Percentiles rank a stretch among this genome's conserved stretches.
Evolutionary conservation across 2,888 invertebrate genomes (phyloP).

Genomic region (Hirtodrosophila cameraria): DNA sequence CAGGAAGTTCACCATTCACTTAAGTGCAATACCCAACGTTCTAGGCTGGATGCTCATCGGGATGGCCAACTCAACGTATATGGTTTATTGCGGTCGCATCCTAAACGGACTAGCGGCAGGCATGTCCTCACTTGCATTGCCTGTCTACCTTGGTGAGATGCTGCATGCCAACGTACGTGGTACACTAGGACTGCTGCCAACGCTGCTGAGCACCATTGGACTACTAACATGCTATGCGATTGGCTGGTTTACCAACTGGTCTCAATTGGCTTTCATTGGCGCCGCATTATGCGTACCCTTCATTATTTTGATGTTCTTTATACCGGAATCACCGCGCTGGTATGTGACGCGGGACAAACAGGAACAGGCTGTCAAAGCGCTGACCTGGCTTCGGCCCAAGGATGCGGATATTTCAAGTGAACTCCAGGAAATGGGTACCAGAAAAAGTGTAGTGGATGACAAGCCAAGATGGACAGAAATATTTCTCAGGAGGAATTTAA

Average conservation of each 20-base stretch:
- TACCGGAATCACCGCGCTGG: conserved; percentile 93
- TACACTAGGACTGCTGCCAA: conserved; percentile 91
- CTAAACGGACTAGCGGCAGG: conserved; percentile 84
- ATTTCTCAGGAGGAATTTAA: conserved; percentile 85
- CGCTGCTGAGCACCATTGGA: conserved; percentile 91
- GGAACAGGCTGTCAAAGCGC: conserved; percentile 87
- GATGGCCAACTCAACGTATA: conserved; percentile 86
- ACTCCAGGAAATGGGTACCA: conserved; percentile 82
- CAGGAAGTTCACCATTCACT: conserved; percentile 85
- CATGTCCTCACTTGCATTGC: conserved; percentile 90
- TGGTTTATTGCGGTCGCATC: conserved; percentile 55
- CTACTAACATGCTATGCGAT: conserved; percentile 89
- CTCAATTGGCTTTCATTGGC: conserved; percentile 44
- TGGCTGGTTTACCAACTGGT: conserved; percentile 79
- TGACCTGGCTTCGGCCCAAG: conserved; percentile 88
- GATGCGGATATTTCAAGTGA: conserved; percentile 86
- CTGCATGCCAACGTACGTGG: conserved; percentile 91
- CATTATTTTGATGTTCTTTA: conserved; percentile 88
- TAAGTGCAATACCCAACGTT: conserved; percentile 84
- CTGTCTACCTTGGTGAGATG: conserved; percentile 92
- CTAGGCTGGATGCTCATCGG: conserved; percentile 89
- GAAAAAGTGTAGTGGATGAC: conserved; percentile 77
- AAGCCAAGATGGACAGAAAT: conserved; percentile 81
- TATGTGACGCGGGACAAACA: conserved; percentile 86
- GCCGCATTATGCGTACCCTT: conserved; percentile 86